These are phyloP conservation scores for Melinaea marsaeus DNA, from an alignment of 2,888 invertebrate genomes.

Conservation along the genomic window DNA sequence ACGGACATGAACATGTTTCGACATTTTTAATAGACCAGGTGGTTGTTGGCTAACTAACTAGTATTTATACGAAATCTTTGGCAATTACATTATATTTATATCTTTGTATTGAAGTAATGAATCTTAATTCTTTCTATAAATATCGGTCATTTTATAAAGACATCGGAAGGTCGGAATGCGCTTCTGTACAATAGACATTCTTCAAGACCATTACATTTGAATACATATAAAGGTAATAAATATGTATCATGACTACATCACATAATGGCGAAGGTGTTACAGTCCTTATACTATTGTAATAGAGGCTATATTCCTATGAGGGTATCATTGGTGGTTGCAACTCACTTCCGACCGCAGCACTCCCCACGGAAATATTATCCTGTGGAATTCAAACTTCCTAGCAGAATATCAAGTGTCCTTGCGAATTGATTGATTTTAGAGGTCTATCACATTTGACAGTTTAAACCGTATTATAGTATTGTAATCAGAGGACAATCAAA, in stretches of 20 bases:
- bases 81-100: too few species aligned
- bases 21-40: too few species aligned
- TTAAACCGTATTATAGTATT: too few species aligned
- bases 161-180: constrained; percentile 20
- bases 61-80: too few species aligned
- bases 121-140: too few species aligned
- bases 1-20: background rate
- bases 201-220: constrained; percentile 11
- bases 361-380: constrained; percentile 23
- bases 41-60: too few species aligned
- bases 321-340: constrained; percentile 8
- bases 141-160: constrained; percentile 9
- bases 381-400: constrained; percentile 21
- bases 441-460: background rate
- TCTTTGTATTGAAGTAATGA: too few species aligned
- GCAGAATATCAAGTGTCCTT: constrained; percentile 17
- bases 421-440: background rate
- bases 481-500: too few species aligned
- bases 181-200: constrained; percentile 20
- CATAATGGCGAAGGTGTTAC: background rate
- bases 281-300: background rate
- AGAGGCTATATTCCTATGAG: background rate
- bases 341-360: constrained; percentile 25
- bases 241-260: constrained; percentile 10
- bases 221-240: constrained; percentile 15